These are phyloP conservation scores for Drosophila ficusphila DNA, from an alignment of 1,140 invertebrate genomes.

Conservation along the genomic window DNA sequence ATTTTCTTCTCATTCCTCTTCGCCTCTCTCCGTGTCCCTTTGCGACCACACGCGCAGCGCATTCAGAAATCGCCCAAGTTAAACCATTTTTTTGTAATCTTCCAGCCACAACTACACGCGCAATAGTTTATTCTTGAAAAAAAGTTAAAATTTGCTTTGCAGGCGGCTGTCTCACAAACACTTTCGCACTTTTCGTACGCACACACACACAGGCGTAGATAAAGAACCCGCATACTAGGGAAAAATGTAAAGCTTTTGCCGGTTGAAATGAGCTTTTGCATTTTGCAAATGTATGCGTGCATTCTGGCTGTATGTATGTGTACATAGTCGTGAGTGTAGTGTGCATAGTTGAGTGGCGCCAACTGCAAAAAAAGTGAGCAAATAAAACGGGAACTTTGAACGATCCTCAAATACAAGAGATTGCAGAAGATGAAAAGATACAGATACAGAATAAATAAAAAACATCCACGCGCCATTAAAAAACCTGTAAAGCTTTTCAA, in stretches of 20 bases:
- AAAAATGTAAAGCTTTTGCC: conserved; percentile 46
- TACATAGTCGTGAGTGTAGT: conserved; percentile 26
- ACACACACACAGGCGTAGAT: conserved; percentile 22
- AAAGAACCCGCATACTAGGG: conserved; percentile 39
- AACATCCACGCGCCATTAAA: conserved; percentile 9
- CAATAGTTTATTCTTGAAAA: conserved; percentile 48
- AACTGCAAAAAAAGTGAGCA: conserved; percentile 45
- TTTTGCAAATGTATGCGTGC: conserved; percentile 42
- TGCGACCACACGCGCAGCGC: conserved; percentile 21
- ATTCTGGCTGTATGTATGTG: conserved; percentile 12
- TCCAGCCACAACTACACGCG: conserved; percentile 39
- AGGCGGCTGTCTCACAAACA: conserved; percentile 32
- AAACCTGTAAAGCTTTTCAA: conserved; percentile 25
- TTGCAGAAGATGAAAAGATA: conserved; percentile 37
- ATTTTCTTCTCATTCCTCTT: neutral
- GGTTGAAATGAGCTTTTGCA: conserved; percentile 47
- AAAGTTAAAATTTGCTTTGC: conserved; percentile 61
- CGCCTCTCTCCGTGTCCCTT: neutral
- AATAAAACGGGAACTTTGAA: conserved; percentile 37
- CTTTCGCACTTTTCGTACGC: conserved; percentile 20
- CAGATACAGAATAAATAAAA: conserved; percentile 12
- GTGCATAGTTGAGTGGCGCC: conserved; percentile 59
- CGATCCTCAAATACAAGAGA: conserved; percentile 43
- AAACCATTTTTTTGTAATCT: conserved; percentile 24
- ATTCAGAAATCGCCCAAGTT: conserved; percentile 35